These are phyloP conservation scores for Macaria notata DNA, from an alignment of 2,888 invertebrate genomes.

Conservation along the genomic window DNA sequence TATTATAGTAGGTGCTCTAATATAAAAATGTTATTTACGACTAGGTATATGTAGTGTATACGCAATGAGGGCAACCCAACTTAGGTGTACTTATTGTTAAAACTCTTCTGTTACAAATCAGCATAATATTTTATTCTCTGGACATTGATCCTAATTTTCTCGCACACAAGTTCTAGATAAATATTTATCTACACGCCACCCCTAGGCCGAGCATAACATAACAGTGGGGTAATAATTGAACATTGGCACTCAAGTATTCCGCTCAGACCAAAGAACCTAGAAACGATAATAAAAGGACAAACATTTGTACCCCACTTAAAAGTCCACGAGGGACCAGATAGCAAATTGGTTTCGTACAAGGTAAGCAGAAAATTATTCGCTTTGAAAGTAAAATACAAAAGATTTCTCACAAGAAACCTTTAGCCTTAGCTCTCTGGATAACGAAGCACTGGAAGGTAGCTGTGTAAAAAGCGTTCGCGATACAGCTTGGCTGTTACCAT, in stretches of 20 bases:
- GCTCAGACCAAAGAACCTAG: neutral
- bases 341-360: slow-evolving; percentile 12
- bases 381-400: slow-evolving; percentile 12
- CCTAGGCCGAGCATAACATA: no score
- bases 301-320: slow-evolving; percentile 7
- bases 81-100: no score
- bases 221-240: neutral
- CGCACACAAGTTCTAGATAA: no score
- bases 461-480: slow-evolving; percentile 24
- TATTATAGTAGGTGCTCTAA: no score
- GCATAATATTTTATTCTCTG: no score
- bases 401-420: slow-evolving; percentile 20
- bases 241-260: slow-evolving; percentile 4
- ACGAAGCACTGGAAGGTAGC: slow-evolving; percentile 25
- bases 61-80: no score
- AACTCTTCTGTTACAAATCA: no score
- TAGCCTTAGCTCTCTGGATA: slow-evolving; percentile 25
- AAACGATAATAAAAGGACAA: slow-evolving; percentile 2
- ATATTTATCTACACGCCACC: no score
- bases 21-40: no score
- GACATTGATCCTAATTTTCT: no score
- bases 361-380: slow-evolving; percentile 14
- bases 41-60: no score
- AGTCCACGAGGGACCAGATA: slow-evolving; percentile 9
- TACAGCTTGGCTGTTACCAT: slow-evolving; percentile 26